Conservation (phyloP, 1,140 invertebrate genomes). For the Papilio polyxenes region DNA sequence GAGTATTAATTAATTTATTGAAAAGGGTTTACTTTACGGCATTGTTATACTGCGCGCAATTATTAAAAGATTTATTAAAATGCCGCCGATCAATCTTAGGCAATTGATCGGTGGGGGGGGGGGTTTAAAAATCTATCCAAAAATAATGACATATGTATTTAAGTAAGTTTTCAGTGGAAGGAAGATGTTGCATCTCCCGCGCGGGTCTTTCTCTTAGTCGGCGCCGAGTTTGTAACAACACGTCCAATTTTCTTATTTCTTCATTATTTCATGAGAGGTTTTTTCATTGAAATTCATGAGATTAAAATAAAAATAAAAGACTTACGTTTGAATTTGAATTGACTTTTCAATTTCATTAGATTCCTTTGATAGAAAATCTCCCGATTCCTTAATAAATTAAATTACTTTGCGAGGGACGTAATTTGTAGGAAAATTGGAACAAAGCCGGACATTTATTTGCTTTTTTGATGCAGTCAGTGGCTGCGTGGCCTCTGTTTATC, state of each 20-base stretch:
- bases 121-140: too few relatives aligned
- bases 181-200: too few relatives aligned
- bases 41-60: too few relatives aligned
- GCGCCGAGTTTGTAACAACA: too few relatives aligned
- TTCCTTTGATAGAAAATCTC: not conserved
- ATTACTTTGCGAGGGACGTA: not conserved
- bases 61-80: too few relatives aligned
- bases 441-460: not conserved
- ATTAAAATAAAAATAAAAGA: not conserved
- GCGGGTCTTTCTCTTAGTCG: too few relatives aligned
- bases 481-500: not conserved
- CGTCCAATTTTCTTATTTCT: not conserved
- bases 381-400: constrained; percentile 17
- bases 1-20: too few relatives aligned
- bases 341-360: constrained; percentile 17
- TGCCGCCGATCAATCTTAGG: too few relatives aligned
- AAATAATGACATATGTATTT: too few relatives aligned
- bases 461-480: not conserved
- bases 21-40: too few relatives aligned
- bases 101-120: too few relatives aligned
- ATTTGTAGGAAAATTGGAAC: not conserved
- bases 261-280: not conserved
- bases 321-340: not conserved
- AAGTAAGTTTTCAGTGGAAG: too few relatives aligned
- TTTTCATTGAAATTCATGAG: not conserved